Evolutionary conservation across 2,888 invertebrate species (phyloP), one percentile per base, ranked within the genome.

Genomic region (Meteorus cinctellus): DNA sequence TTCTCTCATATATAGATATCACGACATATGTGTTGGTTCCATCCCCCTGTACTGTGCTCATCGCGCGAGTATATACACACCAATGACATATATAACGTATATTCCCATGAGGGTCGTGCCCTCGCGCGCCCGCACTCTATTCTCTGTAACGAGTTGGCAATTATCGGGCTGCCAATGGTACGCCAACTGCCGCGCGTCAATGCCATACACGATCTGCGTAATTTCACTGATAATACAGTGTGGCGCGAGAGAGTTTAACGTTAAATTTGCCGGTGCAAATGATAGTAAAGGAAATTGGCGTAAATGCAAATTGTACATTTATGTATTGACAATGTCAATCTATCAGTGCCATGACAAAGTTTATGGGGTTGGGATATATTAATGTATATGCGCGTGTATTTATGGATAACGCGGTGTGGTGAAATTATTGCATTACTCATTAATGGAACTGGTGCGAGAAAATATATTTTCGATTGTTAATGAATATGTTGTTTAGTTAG

Each of bases 81-180:
- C 19, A 31, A 59, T 59, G 59, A 31, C 41, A 60, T 19, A 55
- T 55, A 19, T 55, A 55, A 45, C 51, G 69, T 68, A 36, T 59
- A 76, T 76, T 72, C 72, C 72, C 76, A 59, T 70, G 72, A 72
- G 76, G 48, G 31, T 48, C 34, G 66, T 76, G 31, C 60, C 24
- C 45, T 45, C 75, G 31, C 31, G 67, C 66, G 36, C 69, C 24
- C 51, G 24, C 66, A 65, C 72, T 76, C 55, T 51, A 72, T 76
- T 72, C 68, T 73, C 63, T 65, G 63, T 73, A 76, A 76, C 72
- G 76, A 76, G 72, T 69, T 76, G 59, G 76, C 76, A 73, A 76
- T 76, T 76, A 76, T 72, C 48, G 69, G 68, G 41, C 72, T 72
- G 72, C 45, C 63, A 63, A 63, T 63, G 48, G 72, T 72, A 63